Percentiles rank a stretch among this genome's conserved stretches.
phyloP scores from a whole-genome alignment of 2,888 invertebrate species.

The Siphlonurus alternatus region DNA sequence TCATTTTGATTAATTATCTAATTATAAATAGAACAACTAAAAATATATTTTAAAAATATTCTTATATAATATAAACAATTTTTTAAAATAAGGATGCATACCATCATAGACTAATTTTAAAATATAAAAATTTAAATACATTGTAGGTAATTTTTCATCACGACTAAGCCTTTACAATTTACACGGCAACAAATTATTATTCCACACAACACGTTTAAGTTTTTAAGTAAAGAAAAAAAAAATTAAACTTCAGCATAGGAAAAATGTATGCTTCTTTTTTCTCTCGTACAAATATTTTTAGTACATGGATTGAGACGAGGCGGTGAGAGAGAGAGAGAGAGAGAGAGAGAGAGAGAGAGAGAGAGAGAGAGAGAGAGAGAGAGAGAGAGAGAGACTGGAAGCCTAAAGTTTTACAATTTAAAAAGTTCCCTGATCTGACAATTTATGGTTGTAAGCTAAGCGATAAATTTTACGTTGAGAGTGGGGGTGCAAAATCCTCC shows the following conservation, averaged over 20 bases:
- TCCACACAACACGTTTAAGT: no score
- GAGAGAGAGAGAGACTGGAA: background rate
- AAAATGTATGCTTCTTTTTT: background rate
- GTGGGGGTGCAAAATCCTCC: background rate
- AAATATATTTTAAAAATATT: no score
- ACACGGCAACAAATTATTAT: no score
- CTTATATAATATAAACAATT: no score
- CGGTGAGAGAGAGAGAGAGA: background rate
- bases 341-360: background rate
- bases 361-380: background rate
- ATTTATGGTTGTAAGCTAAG: conserved; percentile 1
- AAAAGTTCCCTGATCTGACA: background rate
- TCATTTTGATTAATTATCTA: background rate
- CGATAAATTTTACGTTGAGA: background rate
- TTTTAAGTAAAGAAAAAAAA: no score
- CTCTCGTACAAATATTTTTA: no score
- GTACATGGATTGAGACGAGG: background rate
- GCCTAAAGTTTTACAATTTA: conserved; percentile 2
- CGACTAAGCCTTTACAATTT: no score
- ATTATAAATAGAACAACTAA: background rate
- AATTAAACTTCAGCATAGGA: background rate
- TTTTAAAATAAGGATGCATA: no score
- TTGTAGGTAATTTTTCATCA: no score
- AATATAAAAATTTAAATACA: no score
- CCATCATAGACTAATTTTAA: no score